Evolutionary conservation across 1,140 invertebrate genomes (phyloP), one percentile per base, ranked within the genome.

Genomic region (Atta cephalotes): DNA sequence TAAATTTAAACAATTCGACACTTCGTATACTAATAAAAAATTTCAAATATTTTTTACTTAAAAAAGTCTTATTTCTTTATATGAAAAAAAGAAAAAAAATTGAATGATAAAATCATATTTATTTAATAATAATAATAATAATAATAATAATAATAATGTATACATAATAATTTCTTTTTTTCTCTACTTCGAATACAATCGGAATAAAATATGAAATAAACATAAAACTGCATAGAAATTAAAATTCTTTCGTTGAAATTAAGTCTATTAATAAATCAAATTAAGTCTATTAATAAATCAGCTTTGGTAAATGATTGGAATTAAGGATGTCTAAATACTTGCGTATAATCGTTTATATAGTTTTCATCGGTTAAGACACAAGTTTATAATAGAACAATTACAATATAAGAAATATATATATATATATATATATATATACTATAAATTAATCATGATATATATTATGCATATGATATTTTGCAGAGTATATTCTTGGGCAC

Each of bases 1-100:
- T 62, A 28, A 31, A 39, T 60, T 77, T 56, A 18, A 74, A 56
- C 28, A 31, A 74, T 56, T 74, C 39, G 14, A 77, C 7, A 35
- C 9, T 60, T 45, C 2, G n/a, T 25, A n/a, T 25, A 39, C 58
- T 60, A 60, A 60, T 70, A 10, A 51, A 49, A 51, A 70, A 16
- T 25, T 7, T 3, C n/a, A 18, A 70, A 12, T 25, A 4, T 12
- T 45, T 14, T 25, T 70, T 49, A 21, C 21, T 70, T 14, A 3
- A 51, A 68, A 12, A 21, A 21, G 21, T 21, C 21, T 14, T 9
- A 21, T 45, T 68, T 18, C 10, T 21, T 21, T 21, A 21, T 21
- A 45, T 10, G 18, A 39, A 45, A 68, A 21, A 39, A 45, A 14
- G n/a, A 39, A 66, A 31, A 14, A 5, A 68, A 39, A 0, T 68